Evolutionary conservation across 2,797 vertebrate genomes (phyloP).

Genomic region (Tympanoctomys barrerae): DNA sequence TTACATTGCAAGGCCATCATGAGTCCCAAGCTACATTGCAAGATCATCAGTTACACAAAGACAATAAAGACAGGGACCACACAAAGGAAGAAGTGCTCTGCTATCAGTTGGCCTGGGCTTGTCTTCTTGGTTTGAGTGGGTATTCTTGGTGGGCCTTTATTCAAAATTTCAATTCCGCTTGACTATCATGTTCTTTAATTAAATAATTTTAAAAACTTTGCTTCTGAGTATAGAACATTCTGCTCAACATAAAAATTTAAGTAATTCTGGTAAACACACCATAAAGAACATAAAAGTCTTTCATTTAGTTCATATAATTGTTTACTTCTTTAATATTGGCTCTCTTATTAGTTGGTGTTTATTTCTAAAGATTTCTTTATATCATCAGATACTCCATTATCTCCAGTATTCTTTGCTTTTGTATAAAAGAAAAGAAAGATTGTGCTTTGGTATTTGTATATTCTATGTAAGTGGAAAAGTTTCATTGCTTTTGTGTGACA

Average conservation of each 20-base stretch:
- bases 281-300: neutral
- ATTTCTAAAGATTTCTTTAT: neutral
- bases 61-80: too few relatives aligned
- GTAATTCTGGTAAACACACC: neutral
- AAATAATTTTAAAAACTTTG: conserved; percentile 19
- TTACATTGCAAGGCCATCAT: too few relatives aligned
- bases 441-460: neutral
- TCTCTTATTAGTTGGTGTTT: conserved; percentile 5
- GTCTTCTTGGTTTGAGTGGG: too few relatives aligned
- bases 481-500: neutral
- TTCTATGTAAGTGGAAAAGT: neutral
- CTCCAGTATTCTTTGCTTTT: neutral
- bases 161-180: too few relatives aligned
- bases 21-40: too few relatives aligned
- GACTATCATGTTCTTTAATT: neutral
- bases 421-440: neutral
- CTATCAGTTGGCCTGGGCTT: too few relatives aligned
- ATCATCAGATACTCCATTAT: neutral
- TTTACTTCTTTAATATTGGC: neutral
- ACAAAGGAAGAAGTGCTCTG: too few relatives aligned
- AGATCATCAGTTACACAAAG: too few relatives aligned
- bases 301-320: neutral
- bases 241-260: neutral
- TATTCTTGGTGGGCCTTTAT: too few relatives aligned
- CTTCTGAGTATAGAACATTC: neutral